phyloP scores from a whole-genome alignment of 1,140 invertebrate species.

The Eumaeus atala region DNA sequence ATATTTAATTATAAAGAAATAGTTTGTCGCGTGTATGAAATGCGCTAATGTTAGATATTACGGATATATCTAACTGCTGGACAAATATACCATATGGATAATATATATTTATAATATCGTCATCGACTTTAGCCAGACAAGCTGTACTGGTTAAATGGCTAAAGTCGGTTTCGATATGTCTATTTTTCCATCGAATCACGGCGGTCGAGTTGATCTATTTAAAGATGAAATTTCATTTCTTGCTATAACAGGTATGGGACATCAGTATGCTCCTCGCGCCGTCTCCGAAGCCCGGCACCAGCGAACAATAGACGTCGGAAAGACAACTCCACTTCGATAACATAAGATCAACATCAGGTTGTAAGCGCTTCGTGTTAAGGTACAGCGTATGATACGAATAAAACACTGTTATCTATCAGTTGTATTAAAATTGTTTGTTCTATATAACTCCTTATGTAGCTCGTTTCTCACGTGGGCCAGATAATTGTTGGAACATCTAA shows the following conservation, averaged over 20 bases:
- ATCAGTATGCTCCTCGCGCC: conserved; percentile 77
- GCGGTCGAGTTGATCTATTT: background rate
- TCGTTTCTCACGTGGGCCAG: conserved; percentile 3
- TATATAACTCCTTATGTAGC: too few relatives aligned
- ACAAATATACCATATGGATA: too few relatives aligned
- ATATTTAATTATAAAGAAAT: too few relatives aligned
- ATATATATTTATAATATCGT: too few relatives aligned
- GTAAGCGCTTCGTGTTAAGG: conserved; percentile 1
- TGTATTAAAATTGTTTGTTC: too few relatives aligned
- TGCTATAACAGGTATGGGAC: conserved; percentile 76
- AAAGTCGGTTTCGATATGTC: too few relatives aligned
- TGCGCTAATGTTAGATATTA: too few relatives aligned
- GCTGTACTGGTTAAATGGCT: too few relatives aligned
- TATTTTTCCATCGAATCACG: too few relatives aligned
- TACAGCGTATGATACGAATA: background rate
- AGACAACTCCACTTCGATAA: conserved; percentile 17
- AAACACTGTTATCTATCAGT: background rate
- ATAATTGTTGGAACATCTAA: background rate
- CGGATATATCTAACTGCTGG: too few relatives aligned
- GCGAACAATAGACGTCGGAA: conserved; percentile 43
- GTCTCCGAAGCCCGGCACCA: conserved; percentile 47
- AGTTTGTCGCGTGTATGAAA: too few relatives aligned
- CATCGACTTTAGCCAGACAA: too few relatives aligned
- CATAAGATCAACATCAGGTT: conserved; percentile 22
- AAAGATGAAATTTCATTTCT: background rate